Base-by-base conservation (phyloP, 2,797 vertebrate species). In the Notolepis coatsorum region DNA sequence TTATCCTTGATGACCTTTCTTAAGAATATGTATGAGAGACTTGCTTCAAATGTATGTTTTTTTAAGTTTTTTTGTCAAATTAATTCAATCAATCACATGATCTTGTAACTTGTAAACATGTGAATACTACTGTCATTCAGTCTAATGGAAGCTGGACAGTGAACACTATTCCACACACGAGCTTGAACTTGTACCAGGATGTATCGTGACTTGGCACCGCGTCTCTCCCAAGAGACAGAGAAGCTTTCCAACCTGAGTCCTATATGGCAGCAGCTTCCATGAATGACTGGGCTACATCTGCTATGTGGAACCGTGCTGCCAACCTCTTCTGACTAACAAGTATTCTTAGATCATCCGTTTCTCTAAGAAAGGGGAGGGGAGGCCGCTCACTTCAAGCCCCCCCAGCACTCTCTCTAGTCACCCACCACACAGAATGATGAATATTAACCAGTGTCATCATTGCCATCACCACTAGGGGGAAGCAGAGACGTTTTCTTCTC, bases 401-500 rank as follows among this genome's bases (percentile, higher is more conserved):
- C 38, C 56, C 52, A 68, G 72, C 42, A 54, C 20, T 63, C 15
- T 38, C 20, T 63, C 15, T 38, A 46, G 53, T n/a, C n/a, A n/a
- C n/a, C n/a, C n/a, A n/a, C n/a, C 4, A 21, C 77, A 71, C 65
- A 64, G 47, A 33, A 43, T 15, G 67, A 60, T 35, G 33, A 27
- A 59, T 52, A 77, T 57, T 25, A 47, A 57, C 1, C 24, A 37
- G 38, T 27, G 9, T 41, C 25, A 58, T 3, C 10, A 45, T 3
- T 10, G 37, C 33, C 1, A n/a, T 1, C 31, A 50, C 80, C 90
- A 77, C 53, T 72, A 79, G 89, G 61, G 80, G 92, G 89, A 86
- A 85, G 77, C 88, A 92, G 68, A 90, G 86, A 90, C 90, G 77
- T 37, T 39, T 15, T 3, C 30, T 81, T 65, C 15, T 60, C 50